Base-by-base conservation (phyloP, 2,888 invertebrate species). In the Phrixothrix hirtus region DNA sequence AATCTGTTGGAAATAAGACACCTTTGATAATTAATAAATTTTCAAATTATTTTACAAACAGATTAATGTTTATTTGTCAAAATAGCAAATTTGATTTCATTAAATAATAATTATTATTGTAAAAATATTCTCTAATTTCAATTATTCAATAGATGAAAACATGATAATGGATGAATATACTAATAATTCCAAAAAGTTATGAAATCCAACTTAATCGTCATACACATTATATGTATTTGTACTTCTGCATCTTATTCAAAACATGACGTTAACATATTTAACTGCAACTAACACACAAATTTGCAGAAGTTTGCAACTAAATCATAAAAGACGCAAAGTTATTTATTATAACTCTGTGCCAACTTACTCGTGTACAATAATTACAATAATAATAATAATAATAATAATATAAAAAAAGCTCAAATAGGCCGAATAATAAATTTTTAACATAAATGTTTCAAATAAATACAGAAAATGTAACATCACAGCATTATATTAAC, bases 391-490 rank as follows among this genome's bases (percentile, higher is more conserved):
- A 21, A 21, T 21, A 21, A 21, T 21, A 21, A 21, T 21, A 7
- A 21, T 21, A 21, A 31, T 53, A 50, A 55, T 29, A 45, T 30
- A 39, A 55, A 39, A 31, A 39, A 37, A 50, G 16, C 37, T 47
- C 31, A 44, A 47, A 52, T 55, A 55, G 58, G 58, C 58, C 58
- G 45, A 55, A 51, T 52, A 48, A 30, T 41, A 39, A 34, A 27
- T 34, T 5, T n/a, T n/a, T 10, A 48, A 34, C 58, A 57, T 47
- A 61, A 58, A 62, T 60, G 64, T 67, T 69, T 68, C 66, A 69
- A 69, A 71, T 67, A 70, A 71, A 71, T 70, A 71, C 69, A 68
- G 63, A 70, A 69, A 67, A 67, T 66, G 65, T 66, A 66, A 69
- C 67, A 71, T 71, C 71, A 71, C 71, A 71, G 71, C 68, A 67